These are phyloP conservation scores for Metellina segmentata DNA, from an alignment of 2,888 invertebrate genomes.

Conservation along the genomic window DNA sequence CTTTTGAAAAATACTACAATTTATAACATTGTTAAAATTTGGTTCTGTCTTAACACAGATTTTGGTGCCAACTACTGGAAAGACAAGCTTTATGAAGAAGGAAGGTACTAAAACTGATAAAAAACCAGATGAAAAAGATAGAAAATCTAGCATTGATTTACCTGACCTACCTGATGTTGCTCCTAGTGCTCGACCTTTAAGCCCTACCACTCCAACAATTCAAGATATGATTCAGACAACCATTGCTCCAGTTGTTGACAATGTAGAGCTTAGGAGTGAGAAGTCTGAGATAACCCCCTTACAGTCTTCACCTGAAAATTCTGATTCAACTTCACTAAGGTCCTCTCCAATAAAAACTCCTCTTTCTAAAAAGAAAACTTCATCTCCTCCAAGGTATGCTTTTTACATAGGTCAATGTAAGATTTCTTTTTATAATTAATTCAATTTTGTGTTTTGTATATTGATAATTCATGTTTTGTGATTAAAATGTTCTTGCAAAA, in stretches of 20 bases:
- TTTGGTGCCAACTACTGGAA: constrained; percentile 63
- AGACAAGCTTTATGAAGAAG: constrained; percentile 47
- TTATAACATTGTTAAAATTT: background rate
- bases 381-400: constrained; percentile 69
- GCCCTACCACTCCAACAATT: constrained; percentile 78
- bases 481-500: too few relatives aligned
- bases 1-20: background rate
- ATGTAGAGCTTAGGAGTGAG: constrained; percentile 73
- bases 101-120: constrained; percentile 38
- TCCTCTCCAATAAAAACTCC: constrained; percentile 71
- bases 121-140: constrained; percentile 51
- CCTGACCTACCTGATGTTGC: constrained; percentile 64
- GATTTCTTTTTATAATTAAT: too few relatives aligned
- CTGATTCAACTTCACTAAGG: constrained; percentile 59
- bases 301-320: constrained; percentile 52
- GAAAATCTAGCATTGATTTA: constrained; percentile 11
- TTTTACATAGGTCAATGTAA: too few relatives aligned
- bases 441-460: too few relatives aligned
- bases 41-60: constrained; percentile 47
- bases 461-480: too few relatives aligned
- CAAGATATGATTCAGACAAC: constrained; percentile 78
- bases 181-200: constrained; percentile 70
- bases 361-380: constrained; percentile 69
- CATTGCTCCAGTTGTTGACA: constrained; percentile 77
- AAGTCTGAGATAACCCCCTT: constrained; percentile 49